Base-by-base conservation (phyloP, 1,140 invertebrate species). In the Achatina immaculata region DNA sequence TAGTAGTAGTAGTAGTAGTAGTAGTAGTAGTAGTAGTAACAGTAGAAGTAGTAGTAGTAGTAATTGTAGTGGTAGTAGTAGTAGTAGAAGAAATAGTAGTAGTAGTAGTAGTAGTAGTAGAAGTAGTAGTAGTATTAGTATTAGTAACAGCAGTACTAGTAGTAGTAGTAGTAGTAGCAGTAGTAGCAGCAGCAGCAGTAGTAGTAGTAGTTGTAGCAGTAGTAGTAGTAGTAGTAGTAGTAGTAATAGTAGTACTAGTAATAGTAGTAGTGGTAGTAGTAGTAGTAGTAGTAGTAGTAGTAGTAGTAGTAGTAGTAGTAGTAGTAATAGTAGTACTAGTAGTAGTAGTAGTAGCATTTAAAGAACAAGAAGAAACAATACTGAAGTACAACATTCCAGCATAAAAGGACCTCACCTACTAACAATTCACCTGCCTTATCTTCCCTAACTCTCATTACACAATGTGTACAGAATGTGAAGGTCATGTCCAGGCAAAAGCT, bases 251-350 rank as follows among this genome's bases (percentile, higher is more conserved):
- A 58, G 48, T 62, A 58, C 48, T 58, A 77, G 74, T 77, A 77
- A n/a, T 77, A 77, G 74, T 77, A 77, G 74, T 55, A 77, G 74
- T 55, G 55, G 58, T 43, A 55, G 43, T 75, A 83, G 68, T 79
- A 80, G 78, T 80, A 80, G 78, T 74, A 80, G 78, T 80, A 80
- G 78, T 80, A 80, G 78, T 80, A 80, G 78, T 80, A 80, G 78
- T 80, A 80, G 78, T 80, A 80, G 78, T 80, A 80, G 78, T 80
- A 80, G 78, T 80, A 80, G 68, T 74, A 80, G 78, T 80, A 80
- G 78, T 80, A 80, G 78, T 80, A 80, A 66, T 80, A 80, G 78
- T 80, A 80, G 78, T 80, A 80, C 71, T 80, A 80, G 78, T 74
- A 51, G 78, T 55, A 80, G 78, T 75, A 80, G 78, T 48, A 77